phyloP scores from a whole-genome alignment of 2,888 invertebrate species.

The Prosapia bicincta region DNA sequence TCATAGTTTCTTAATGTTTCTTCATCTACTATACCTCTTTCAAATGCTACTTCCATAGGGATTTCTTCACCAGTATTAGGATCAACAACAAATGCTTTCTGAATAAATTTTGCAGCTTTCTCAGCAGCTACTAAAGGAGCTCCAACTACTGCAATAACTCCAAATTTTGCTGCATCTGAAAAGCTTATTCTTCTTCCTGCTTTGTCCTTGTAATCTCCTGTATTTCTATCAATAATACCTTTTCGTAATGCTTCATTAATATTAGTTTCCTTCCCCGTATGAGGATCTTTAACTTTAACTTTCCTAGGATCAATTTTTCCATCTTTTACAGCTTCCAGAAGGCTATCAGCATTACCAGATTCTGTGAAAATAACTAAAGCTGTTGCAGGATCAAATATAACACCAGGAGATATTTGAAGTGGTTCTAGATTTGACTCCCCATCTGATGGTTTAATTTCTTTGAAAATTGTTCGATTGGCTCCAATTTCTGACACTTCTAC shows the following conservation, averaged over 20 bases:
- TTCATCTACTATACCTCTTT: conserved; percentile 41
- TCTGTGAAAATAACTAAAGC: conserved; percentile 70
- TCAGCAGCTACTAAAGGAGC: conserved; percentile 56
- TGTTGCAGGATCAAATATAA: conserved; percentile 75
- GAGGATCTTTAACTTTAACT: conserved; percentile 68
- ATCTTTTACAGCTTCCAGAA: conserved; percentile 71
- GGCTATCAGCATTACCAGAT: conserved; percentile 64
- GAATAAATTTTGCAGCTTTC: conserved; percentile 28
- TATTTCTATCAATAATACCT: conserved; percentile 68
- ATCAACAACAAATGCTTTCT: conserved; percentile 62
- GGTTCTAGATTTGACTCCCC: conserved; percentile 54
- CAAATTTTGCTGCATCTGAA: conserved; percentile 71
- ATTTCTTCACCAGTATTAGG: conserved; percentile 73
- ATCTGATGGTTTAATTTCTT: conserved; percentile 49
- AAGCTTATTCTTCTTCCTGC: conserved; percentile 64
- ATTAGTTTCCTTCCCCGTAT: conserved; percentile 61
- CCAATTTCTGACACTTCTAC: conserved; percentile 62
- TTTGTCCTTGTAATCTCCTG: conserved; percentile 64
- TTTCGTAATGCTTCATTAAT: conserved; percentile 72
- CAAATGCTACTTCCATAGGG: conserved; percentile 46
- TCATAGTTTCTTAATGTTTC: conserved; percentile 41
- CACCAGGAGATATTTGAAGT: conserved; percentile 65
- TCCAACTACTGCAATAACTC: conserved; percentile 70
- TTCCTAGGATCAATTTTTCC: conserved; percentile 66
- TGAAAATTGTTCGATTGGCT: conserved; percentile 50